A percentile compares a stretch with the other conserved stretches of the same genome.
Evolutionary conservation across 2,113 vertebrate genomes (phyloP).

Genomic region (Mus pahari): DNA sequence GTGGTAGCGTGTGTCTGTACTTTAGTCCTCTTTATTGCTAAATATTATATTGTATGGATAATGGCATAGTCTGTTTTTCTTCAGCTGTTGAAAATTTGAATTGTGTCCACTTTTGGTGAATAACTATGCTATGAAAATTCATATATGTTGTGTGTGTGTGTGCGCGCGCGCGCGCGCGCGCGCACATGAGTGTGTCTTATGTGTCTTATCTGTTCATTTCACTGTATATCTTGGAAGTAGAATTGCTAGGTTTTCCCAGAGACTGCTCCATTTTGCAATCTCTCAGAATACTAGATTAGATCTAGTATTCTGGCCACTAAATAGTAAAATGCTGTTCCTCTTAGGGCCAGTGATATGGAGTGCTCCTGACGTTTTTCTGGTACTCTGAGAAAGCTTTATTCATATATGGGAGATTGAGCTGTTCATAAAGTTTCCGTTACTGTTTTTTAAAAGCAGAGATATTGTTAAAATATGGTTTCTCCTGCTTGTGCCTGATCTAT

Average conservation of each 20-base stretch:
- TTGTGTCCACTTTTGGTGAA: neutral
- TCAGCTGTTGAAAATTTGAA: neutral
- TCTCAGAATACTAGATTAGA: neutral
- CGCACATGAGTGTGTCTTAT: too few relatives aligned
- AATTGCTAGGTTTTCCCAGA: neutral
- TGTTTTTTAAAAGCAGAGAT: neutral
- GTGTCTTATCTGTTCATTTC: neutral
- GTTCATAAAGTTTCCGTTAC: neutral
- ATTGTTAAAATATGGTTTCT: slow-evolving; percentile 31
- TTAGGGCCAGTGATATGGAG: too few relatives aligned
- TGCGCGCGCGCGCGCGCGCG: too few relatives aligned
- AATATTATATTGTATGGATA: neutral
- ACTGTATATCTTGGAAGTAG: neutral
- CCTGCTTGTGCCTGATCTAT: neutral
- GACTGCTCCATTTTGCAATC: neutral
- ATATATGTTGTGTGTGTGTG: neutral
- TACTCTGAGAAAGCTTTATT: neutral
- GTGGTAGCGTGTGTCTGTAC: neutral
- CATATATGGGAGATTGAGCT: neutral
- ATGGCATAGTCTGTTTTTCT: neutral
- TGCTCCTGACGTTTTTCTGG: neutral
- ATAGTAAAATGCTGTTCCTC: neutral
- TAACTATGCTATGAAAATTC: neutral
- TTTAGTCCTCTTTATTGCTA: neutral
- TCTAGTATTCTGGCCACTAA: neutral